Conservation (phyloP, 1,140 invertebrate species). For the Andricus grossulariae region DNA sequence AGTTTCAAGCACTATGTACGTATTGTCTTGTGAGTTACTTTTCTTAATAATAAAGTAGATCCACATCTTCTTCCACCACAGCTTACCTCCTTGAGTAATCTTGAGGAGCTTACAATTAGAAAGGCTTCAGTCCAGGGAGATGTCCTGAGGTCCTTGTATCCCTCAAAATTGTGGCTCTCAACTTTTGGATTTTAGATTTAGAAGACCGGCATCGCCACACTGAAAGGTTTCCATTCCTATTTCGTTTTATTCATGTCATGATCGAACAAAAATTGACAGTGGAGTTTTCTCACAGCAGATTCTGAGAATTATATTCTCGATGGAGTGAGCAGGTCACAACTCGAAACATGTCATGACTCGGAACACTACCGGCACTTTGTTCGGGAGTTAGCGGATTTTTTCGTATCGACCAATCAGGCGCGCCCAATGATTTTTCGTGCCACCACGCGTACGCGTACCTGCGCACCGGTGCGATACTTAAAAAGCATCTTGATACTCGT, state of each 20-base stretch:
- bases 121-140: neutral
- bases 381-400: slow-evolving; percentile 55
- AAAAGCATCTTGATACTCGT: too few species aligned
- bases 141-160: neutral
- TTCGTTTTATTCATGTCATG: neutral
- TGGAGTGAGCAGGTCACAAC: neutral
- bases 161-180: neutral
- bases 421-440: slow-evolving; percentile 43
- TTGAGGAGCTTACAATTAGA: neutral
- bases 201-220: neutral
- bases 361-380: neutral
- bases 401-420: slow-evolving; percentile 53
- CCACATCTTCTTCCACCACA: neutral
- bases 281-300: neutral
- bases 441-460: slow-evolving; percentile 50
- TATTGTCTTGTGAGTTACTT: too few species aligned
- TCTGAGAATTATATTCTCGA: neutral
- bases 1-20: too few species aligned
- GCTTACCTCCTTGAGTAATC: slow-evolving; percentile 2
- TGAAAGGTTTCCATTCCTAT: neutral
- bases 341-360: neutral
- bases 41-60: too few species aligned
- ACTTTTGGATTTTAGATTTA: too few species aligned
- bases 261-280: neutral
- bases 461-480: slow-evolving; percentile 34